Evolutionary conservation across 2,113 vertebrate genomes (phyloP), one percentile per base, ranked within the genome.

Genomic region (Mesocricetus auratus): DNA sequence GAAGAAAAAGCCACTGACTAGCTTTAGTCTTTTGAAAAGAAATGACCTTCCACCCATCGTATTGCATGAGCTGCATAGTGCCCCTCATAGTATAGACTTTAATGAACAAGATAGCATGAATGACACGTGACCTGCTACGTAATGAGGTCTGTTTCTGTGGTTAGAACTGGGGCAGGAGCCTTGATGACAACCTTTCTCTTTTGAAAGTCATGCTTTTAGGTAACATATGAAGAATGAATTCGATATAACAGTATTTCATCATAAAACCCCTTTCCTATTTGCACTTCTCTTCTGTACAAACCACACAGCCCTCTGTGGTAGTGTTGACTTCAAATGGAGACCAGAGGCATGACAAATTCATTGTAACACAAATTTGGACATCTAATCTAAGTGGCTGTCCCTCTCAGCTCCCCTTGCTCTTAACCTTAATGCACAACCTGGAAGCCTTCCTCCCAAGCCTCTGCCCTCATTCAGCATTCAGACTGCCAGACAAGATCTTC

Each of bases 1-100:
- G 8, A n/a, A 21, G 82, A 95, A 90, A 92, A 64, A 94, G n/a
- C n/a, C 68, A 19, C 31, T 92, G 88, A 66, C 88, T 93, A 93
- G 58, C n/a, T 85, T 86, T 90, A 36, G 60, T 50, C 36, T 83
- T 60, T 94, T 90, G 36, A 93, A 26, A 91, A 58, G 94, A 93
- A 19, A 68, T 60, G 78, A 19, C 50, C 78, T 86, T 93, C 42
- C 33, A 77, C 36, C 33, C 45, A 29, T 82, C 88, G 47, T 60
- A 50, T 0, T 66, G 3, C 22, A 24, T 50, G 42, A 69, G 50
- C 60, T 19, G 4, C 47, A 42, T 31, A 58, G 60, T 74, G 68
- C 42, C 92, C 36, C 22, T 7, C 64, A 89, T 58, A 50, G 60
- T 56, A 75, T 79, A 47, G 4, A 33, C 62, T 86, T 81, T n/a